phyloP scores from a whole-genome alignment of 2,797 vertebrate genomes.

The Etheostoma nigrum region DNA sequence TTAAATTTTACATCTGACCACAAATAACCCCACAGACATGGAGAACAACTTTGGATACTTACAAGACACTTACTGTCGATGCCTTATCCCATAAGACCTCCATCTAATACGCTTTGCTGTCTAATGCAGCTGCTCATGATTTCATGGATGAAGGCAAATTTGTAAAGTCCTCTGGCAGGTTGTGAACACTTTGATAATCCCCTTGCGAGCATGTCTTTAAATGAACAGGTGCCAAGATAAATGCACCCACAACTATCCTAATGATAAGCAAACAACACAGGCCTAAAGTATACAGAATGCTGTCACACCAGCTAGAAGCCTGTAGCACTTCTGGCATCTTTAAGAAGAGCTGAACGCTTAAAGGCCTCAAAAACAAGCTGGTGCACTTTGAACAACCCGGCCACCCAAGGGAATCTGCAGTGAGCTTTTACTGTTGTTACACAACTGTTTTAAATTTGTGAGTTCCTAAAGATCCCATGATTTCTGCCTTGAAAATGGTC shows the following conservation, averaged over 20 bases:
- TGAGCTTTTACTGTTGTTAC: conserved; percentile 66
- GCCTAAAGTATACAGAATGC: not conserved
- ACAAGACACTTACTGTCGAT: not conserved
- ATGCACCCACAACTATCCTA: conserved; percentile 37
- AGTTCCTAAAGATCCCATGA: conserved; percentile 52
- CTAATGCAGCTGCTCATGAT: conserved; percentile 44
- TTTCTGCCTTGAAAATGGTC: conserved; percentile 45
- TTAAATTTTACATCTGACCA: not conserved
- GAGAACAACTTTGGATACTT: not conserved
- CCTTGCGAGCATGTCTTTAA: conserved; percentile 28
- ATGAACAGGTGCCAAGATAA: conserved; percentile 58
- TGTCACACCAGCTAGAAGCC: conserved; percentile 31
- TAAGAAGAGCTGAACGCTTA: conserved; percentile 17
- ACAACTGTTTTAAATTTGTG: conserved; percentile 47
- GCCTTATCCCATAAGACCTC: conserved; percentile 12
- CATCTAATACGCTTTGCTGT: conserved; percentile 4
- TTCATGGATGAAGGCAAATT: conserved; percentile 43
- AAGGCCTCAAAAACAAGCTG: conserved; percentile 40
- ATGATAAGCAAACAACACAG: conserved; percentile 51
- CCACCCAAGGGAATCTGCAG: conserved; percentile 51
- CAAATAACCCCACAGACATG: not conserved
- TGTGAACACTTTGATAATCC: conserved; percentile 58
- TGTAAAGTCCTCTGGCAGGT: conserved; percentile 44
- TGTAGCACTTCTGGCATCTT: conserved; percentile 40
- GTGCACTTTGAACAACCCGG: conserved; percentile 60